These are phyloP conservation scores for Ectobius pallidus DNA, from an alignment of 2,888 invertebrate species.

Conservation along the genomic window DNA sequence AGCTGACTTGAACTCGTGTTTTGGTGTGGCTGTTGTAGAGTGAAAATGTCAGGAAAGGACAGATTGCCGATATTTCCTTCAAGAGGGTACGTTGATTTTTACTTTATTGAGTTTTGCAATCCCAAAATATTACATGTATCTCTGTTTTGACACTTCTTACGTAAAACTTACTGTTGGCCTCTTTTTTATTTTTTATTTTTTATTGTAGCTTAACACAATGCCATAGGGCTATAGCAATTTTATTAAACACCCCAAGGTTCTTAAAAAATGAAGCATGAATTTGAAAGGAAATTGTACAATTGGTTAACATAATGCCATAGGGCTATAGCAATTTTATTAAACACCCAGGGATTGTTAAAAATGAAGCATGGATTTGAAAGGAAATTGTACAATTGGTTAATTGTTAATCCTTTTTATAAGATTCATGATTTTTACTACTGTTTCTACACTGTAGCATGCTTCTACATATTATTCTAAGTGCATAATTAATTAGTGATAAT, in stretches of 20 bases:
- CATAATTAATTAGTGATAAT: no score
- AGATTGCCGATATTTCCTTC: slow-evolving; percentile 91
- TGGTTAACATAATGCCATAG: not conserved
- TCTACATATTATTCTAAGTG: no score
- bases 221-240: not conserved
- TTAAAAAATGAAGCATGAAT: no score
- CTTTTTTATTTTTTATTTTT: not conserved
- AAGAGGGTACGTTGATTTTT: slow-evolving; percentile 76
- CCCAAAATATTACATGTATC: no score
- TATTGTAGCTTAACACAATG: not conserved
- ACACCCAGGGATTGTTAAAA: not conserved
- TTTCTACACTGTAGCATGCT: no score
- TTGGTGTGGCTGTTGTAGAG: not conserved
- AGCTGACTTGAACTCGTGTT: slow-evolving; percentile 27
- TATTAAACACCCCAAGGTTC: not conserved
- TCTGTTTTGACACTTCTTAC: no score
- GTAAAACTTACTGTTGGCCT: no score
- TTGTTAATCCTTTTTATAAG: no score
- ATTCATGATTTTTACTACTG: no score
- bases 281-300: no score
- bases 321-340: not conserved
- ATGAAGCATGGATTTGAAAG: no score
- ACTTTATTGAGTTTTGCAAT: not conserved
- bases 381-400: no score
- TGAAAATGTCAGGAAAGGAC: slow-evolving; percentile 85